Percentiles rank a stretch among this genome's conserved stretches.
These are phyloP conservation scores for Laticauda laticaudata DNA, from an alignment of 2,113 vertebrate species.

Conservation along the genomic window DNA sequence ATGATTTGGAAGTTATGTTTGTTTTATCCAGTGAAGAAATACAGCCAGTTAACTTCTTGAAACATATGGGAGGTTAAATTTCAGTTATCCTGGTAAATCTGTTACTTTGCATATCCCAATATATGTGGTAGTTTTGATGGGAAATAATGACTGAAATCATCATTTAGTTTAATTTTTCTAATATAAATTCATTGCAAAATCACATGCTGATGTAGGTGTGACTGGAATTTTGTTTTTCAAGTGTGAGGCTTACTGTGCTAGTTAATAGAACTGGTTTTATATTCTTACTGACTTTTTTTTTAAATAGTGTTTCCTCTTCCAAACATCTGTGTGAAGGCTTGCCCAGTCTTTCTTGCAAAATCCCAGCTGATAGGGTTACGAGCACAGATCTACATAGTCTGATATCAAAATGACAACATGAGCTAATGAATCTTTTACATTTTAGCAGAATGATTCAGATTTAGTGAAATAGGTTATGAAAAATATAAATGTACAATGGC, in stretches of 20 bases:
- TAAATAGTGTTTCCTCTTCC: not conserved
- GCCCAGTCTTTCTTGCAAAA: not conserved
- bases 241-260: not conserved
- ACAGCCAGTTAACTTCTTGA: not conserved
- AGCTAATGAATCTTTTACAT: not conserved
- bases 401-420: not conserved
- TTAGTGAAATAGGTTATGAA: not conserved
- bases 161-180: not conserved
- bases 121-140: not conserved
- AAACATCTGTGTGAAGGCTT: not conserved
- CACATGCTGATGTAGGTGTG: not conserved
- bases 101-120: not conserved
- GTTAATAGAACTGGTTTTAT: not conserved
- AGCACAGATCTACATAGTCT: not conserved
- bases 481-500: not conserved
- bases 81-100: not conserved
- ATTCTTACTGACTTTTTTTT: not conserved
- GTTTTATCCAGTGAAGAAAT: not conserved
- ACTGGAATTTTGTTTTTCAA: not conserved
- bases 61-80: not conserved
- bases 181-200: not conserved
- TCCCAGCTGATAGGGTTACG: not conserved
- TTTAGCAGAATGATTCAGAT: not conserved
- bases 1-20: not conserved
- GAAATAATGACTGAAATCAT: not conserved